phyloP scores from a whole-genome alignment of 2,888 invertebrate species.

The Drosophila seclusa region DNA sequence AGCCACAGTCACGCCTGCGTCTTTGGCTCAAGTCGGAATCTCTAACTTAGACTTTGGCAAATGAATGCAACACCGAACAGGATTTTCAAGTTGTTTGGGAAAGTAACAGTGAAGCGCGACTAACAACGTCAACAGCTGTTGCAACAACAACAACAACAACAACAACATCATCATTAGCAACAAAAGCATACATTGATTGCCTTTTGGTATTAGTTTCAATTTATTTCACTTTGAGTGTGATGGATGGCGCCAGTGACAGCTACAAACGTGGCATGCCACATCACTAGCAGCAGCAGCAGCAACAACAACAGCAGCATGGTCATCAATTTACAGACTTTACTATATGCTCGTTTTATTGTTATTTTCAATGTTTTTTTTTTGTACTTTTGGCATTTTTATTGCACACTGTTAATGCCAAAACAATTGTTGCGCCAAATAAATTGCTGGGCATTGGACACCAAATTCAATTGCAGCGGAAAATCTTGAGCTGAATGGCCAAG shows the following conservation, averaged over 20 bases:
- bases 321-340: constrained; percentile 57
- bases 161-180: constrained; percentile 19
- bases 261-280: constrained; percentile 54
- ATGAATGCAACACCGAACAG: constrained; percentile 62
- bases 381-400: constrained; percentile 32
- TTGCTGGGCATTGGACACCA: constrained; percentile 43
- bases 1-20: constrained; percentile 6
- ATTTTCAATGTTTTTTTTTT: background rate
- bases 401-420: constrained; percentile 73
- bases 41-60: constrained; percentile 57
- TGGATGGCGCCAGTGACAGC: constrained; percentile 74
- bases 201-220: constrained; percentile 80
- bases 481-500: constrained; percentile 33
- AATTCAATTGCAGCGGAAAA: constrained; percentile 50
- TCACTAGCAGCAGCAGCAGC: constrained; percentile 6
- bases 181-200: constrained; percentile 70
- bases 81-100: constrained; percentile 70
- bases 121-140: constrained; percentile 47
- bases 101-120: constrained; percentile 57
- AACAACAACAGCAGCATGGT: constrained; percentile 39
- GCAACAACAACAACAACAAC: constrained; percentile 28
- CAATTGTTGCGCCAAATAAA: constrained; percentile 75
- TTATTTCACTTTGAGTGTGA: constrained; percentile 79
- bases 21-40: background rate
- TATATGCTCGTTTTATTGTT: constrained; percentile 9